Base-by-base conservation (phyloP, 2,797 vertebrate genomes). In the Leuciscus waleckii region DNA sequence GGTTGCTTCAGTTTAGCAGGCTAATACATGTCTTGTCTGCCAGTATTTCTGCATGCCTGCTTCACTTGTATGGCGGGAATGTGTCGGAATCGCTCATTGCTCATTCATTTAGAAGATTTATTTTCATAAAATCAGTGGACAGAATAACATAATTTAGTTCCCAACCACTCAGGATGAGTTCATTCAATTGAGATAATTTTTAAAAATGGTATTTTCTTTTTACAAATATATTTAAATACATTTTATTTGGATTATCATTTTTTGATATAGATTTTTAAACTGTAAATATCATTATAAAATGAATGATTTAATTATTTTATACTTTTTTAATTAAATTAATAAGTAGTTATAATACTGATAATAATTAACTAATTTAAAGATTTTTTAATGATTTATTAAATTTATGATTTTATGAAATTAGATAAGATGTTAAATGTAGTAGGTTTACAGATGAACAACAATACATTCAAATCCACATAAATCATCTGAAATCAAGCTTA, bases 1-100 rank as follows among this genome's bases (percentile, higher is more conserved):
- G 7, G 4, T 43, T 51, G 39, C n/a, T 56, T 77, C 8, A 46
- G 49, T 51, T 51, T 7, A 51, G n/a, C 13, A 21, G 26, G 11
- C 35, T 29, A 74, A 23, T 32, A n/a, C 17, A 8, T 17, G 16
- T 46, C 19, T 56, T 78, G 67, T 87, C 37, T 58, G 70, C 6
- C 21, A 71, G 41, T 19, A 16, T 58, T 71, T 81, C 32, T 41
- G 86, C 86, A 81, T 81, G 83, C 43, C 56, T 87, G 83, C 54
- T 5, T 75, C 21, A 77, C 16, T 37, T 37, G 79, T 26, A 69
- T 81, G 71, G 7, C 29, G 19, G 32, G 41, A 84, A 84, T 83
- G 85, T 56, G 56, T 46, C 21, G 23, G 43, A 78, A 17, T 39
- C 35, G 19, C 11, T 65, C 6, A 37, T 76, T 51, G 35, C 77